Evolutionary conservation across 2,888 invertebrate species (phyloP).

Genomic region (Trissonchulus sp.): DNA sequence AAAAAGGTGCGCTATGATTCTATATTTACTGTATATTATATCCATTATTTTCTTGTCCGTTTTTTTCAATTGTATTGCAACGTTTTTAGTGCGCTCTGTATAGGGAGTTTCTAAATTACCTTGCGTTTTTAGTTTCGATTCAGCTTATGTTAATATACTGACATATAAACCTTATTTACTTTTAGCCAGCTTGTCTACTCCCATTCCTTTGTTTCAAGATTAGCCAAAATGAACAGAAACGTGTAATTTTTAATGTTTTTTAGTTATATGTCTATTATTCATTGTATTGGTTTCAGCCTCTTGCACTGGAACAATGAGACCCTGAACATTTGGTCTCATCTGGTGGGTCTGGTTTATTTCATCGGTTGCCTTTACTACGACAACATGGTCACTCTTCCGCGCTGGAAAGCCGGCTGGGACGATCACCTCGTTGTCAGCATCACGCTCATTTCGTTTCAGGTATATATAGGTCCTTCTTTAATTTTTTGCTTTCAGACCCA

Average conservation of each 20-base stretch:
- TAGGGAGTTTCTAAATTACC: too few relatives aligned
- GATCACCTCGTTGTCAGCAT: constrained; percentile 79
- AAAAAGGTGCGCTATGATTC: constrained; percentile 64
- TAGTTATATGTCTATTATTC: too few relatives aligned
- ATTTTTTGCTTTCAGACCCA: background rate
- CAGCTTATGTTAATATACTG: too few relatives aligned
- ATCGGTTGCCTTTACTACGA: constrained; percentile 76
- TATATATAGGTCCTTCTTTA: constrained; percentile 55
- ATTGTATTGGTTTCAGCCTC: constrained; percentile 72
- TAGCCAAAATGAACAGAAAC: too few relatives aligned
- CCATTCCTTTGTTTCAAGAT: too few relatives aligned
- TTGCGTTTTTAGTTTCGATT: too few relatives aligned
- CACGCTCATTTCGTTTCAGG: constrained; percentile 79
- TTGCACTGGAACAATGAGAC: constrained; percentile 97
- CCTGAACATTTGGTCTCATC: constrained; percentile 92
- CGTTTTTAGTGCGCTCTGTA: too few relatives aligned
- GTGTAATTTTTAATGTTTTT: too few relatives aligned
- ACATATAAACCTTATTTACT: too few relatives aligned
- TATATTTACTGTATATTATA: constrained; percentile 30
- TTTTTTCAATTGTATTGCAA: too few relatives aligned
- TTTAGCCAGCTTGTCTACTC: too few relatives aligned
- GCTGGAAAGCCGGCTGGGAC: constrained; percentile 66
- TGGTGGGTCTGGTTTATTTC: constrained; percentile 64
- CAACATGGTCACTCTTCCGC: constrained; percentile 59
- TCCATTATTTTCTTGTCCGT: constrained; percentile 12